Conservation (phyloP, 2,113 vertebrate genomes). For the Sciurus niger region DNA sequence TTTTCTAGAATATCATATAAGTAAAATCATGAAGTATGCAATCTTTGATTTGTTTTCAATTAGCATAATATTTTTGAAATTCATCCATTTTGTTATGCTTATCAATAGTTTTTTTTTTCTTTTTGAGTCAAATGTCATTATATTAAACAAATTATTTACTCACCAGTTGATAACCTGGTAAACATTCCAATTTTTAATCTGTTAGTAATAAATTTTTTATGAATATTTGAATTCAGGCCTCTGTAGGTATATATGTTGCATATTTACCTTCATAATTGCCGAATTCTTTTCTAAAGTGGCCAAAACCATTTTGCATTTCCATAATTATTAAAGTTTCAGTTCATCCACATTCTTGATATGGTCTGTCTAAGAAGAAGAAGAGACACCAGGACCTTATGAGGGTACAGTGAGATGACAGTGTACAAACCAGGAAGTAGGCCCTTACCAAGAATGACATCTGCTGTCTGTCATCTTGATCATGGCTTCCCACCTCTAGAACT, state of each 20-base stretch:
- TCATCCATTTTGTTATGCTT: background rate
- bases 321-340: background rate
- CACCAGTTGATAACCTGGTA: background rate
- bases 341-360: background rate
- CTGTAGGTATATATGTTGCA: background rate
- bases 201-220: background rate
- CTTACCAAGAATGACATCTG: too few relatives aligned
- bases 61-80: background rate
- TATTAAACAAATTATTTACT: conserved; percentile 7
- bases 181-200: background rate
- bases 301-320: background rate
- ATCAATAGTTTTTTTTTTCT: background rate
- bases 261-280: conserved; percentile 37
- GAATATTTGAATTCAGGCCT: background rate
- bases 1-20: conserved; percentile 5
- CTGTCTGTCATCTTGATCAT: too few relatives aligned
- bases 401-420: too few relatives aligned
- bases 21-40: background rate
- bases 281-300: background rate
- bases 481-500: too few relatives aligned
- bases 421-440: too few relatives aligned
- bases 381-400: too few relatives aligned
- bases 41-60: background rate
- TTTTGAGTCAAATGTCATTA: background rate
- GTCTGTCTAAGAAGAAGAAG: too few relatives aligned